Conservation (phyloP, 2,797 vertebrate genomes). For the Acanthis flammea region DNA sequence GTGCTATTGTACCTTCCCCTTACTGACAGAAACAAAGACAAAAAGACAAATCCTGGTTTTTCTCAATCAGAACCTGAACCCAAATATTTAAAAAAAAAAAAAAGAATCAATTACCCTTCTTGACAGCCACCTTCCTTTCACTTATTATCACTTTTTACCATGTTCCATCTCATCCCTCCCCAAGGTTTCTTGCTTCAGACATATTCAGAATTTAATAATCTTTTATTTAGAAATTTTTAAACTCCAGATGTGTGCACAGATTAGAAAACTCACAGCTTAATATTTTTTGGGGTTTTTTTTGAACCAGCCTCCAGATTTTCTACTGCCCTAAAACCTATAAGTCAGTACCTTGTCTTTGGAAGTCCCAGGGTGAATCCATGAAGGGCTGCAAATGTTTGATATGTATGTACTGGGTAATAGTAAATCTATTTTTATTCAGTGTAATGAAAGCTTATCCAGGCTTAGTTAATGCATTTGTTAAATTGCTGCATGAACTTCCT, state of each 20-base stretch:
- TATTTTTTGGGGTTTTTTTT: neutral
- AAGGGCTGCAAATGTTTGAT: neutral
- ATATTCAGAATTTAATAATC: neutral
- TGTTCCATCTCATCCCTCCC: neutral
- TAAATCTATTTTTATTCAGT: neutral
- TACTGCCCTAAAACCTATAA: neutral
- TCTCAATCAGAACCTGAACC: neutral
- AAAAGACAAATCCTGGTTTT: neutral
- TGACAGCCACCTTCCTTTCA: neutral
- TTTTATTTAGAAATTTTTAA: neutral
- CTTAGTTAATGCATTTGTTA: neutral
- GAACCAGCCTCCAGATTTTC: neutral
- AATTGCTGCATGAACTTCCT: neutral
- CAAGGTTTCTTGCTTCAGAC: neutral
- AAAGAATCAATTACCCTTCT: fast-evolving
- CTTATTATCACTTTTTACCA: neutral
- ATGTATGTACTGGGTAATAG: neutral
- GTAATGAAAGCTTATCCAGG: neutral
- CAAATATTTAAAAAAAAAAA: neutral
- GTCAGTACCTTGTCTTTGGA: neutral
- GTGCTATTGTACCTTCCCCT: neutral
- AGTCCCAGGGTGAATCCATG: neutral
- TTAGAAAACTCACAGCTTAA: neutral
- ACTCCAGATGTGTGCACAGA: neutral
- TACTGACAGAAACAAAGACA: neutral